Evolutionary conservation across 2,888 invertebrate genomes (phyloP).

Genomic region (Oscheius onirici): DNA sequence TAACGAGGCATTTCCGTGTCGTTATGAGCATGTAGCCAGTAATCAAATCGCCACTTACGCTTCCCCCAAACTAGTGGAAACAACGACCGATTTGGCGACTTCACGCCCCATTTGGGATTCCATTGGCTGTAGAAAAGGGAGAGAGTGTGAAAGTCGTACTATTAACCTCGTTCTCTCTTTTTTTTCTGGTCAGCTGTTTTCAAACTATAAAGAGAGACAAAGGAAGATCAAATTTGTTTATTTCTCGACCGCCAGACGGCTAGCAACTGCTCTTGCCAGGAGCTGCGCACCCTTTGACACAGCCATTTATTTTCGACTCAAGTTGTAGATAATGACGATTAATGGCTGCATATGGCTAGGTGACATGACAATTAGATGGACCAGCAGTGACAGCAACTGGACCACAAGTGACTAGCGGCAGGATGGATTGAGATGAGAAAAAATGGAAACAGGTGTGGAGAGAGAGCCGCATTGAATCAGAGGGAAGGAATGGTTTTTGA

Average conservation of each 20-base stretch:
- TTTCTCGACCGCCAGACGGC: too few relatives aligned
- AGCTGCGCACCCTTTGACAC: too few relatives aligned
- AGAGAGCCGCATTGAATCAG: too few relatives aligned
- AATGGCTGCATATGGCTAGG: slow-evolving; percentile 27
- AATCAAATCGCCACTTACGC: slow-evolving; percentile 18
- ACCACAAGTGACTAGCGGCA: background rate
- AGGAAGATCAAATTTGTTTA: too few relatives aligned
- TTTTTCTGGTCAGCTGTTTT: too few relatives aligned
- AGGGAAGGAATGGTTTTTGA: background rate
- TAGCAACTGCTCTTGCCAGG: too few relatives aligned
- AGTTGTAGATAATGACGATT: slow-evolving; percentile 24
- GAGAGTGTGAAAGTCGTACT: too few relatives aligned
- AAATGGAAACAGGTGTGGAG: background rate
- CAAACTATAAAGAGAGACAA: too few relatives aligned
- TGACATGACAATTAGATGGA: slow-evolving; percentile 17
- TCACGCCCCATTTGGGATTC: slow-evolving; percentile 24
- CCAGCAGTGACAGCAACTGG: background rate
- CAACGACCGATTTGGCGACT: slow-evolving; percentile 16
- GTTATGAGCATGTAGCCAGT: slow-evolving; percentile 32
- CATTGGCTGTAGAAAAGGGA: background rate
- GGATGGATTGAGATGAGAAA: background rate
- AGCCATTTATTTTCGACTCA: slow-evolving; percentile 10
- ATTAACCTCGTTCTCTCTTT: too few relatives aligned
- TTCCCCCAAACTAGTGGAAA: slow-evolving; percentile 20
- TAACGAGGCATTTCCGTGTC: slow-evolving; percentile 32